Evolutionary conservation across 2,888 invertebrate genomes (phyloP).

Genomic region (Catocala sponsa): DNA sequence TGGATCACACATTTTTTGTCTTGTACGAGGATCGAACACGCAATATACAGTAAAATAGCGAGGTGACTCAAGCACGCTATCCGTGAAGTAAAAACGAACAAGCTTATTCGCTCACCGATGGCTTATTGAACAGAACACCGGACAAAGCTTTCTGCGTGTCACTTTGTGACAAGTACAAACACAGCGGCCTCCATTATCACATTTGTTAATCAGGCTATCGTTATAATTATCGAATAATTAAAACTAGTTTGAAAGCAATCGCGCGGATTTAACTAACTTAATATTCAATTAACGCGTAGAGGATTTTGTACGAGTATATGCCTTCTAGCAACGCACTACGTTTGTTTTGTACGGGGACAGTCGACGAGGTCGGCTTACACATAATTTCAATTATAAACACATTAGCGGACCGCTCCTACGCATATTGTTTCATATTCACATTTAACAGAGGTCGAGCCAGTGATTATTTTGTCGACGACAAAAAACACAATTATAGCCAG

Average conservation of each 20-base stretch:
- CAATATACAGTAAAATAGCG: no score
- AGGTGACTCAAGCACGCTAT: no score
- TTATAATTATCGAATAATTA: conserved; percentile 72
- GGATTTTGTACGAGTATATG: conserved; percentile 15
- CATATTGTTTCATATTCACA: conserved; percentile 63
- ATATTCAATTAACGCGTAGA: conserved; percentile 75
- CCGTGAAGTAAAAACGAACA: no score
- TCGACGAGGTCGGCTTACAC: conserved; percentile 55
- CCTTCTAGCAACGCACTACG: conserved; percentile 22
- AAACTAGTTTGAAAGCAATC: conserved; percentile 73
- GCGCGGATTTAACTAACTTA: conserved; percentile 67
- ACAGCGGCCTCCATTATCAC: conserved; percentile 45
- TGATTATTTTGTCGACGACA: conserved; percentile 61
- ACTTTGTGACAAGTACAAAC: conserved; percentile 26
- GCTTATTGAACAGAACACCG: conserved; percentile 7
- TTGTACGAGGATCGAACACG: no score
- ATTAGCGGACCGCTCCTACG: conserved; percentile 67
- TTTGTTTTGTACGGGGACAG: conserved; percentile 56
- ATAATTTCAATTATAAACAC: conserved; percentile 75
- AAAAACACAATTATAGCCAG: conserved; percentile 62
- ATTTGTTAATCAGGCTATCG: conserved; percentile 67
- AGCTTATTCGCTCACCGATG: conserved; percentile 1
- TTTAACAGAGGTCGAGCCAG: conserved; percentile 65
- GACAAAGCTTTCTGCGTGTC: conserved; percentile 29
- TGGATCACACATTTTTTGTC: no score